phyloP scores from a whole-genome alignment of 2,113 vertebrate species.

The Crotalus tigris region DNA sequence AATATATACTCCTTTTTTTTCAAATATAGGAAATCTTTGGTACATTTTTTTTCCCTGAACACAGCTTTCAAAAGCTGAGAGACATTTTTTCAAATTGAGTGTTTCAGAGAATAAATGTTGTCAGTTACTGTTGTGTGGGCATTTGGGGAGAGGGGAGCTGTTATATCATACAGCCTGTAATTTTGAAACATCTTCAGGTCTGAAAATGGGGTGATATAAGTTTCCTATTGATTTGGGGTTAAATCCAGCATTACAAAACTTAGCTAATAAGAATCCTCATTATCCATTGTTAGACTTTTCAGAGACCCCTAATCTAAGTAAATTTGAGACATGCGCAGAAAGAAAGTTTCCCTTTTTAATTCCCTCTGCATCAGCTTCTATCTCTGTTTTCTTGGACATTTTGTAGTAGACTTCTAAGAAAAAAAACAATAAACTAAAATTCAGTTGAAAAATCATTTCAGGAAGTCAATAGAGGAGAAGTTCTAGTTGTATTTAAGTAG shows the following conservation, averaged over 20 bases:
- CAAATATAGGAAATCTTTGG: background rate
- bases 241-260: background rate
- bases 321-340: background rate
- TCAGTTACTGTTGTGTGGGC: background rate
- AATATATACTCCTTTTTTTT: background rate
- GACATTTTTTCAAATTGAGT: background rate
- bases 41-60: background rate
- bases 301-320: background rate
- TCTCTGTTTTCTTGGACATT: background rate
- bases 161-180: background rate
- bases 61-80: background rate
- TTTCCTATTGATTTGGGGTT: background rate
- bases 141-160: background rate
- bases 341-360: background rate
- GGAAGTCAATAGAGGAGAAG: background rate
- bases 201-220: background rate
- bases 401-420: background rate
- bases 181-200: background rate
- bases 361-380: background rate
- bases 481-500: background rate
- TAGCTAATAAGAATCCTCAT: background rate
- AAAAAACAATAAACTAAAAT: background rate
- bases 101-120: background rate
- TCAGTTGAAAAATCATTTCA: background rate
- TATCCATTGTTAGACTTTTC: background rate